A percentile compares a stretch with the other conserved stretches of the same genome.
Evolutionary conservation across 2,888 invertebrate species (phyloP).

Genomic region (Apocheima hispidaria): DNA sequence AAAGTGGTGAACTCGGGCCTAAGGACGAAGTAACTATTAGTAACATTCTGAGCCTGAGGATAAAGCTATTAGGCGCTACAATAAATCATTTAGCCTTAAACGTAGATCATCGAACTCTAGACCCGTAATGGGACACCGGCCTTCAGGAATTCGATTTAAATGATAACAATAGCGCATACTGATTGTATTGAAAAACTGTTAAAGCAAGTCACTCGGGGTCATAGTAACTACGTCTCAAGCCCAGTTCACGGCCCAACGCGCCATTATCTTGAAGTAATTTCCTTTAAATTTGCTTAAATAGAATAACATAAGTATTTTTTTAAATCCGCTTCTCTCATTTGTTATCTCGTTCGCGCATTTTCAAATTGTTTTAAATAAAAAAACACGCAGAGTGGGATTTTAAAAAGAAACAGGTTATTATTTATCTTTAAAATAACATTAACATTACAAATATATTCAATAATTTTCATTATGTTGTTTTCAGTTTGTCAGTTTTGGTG

Average conservation of each 20-base stretch:
- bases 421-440: too few species aligned
- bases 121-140: slow-evolving; percentile 42
- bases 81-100: slow-evolving; percentile 34
- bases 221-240: not conserved
- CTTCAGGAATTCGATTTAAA: slow-evolving; percentile 43
- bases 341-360: too few species aligned
- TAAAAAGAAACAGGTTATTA: too few species aligned
- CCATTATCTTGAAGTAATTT: slow-evolving; percentile 5
- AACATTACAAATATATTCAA: too few species aligned
- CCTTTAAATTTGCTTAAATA: slow-evolving; percentile 8
- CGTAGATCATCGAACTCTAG: slow-evolving; percentile 43
- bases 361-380: too few species aligned
- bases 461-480: too few species aligned
- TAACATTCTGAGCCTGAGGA: not conserved
- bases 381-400: too few species aligned
- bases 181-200: slow-evolving; percentile 10
- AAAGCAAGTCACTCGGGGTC: slow-evolving; percentile 3
- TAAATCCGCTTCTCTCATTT: too few species aligned
- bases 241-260: slow-evolving; percentile 5
- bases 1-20: not conserved
- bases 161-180: slow-evolving; percentile 13
- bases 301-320: too few species aligned
- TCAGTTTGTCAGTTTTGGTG: too few species aligned
- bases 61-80: slow-evolving; percentile 19
- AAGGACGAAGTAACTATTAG: not conserved